These are phyloP conservation scores for Gobius niger DNA, from an alignment of 2,113 vertebrate genomes.

Conservation along the genomic window DNA sequence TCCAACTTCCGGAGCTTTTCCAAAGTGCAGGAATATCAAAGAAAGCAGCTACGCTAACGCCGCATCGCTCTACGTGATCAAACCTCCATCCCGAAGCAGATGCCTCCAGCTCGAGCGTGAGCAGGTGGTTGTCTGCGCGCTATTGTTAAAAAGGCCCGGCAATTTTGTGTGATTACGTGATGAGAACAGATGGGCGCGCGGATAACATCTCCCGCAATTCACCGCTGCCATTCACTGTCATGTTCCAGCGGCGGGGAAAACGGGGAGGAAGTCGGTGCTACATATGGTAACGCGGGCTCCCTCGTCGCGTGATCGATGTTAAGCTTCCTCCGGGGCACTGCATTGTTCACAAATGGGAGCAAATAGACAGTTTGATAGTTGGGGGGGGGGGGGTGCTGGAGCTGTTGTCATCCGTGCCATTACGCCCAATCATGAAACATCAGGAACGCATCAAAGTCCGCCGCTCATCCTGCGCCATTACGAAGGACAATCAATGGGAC, in stretches of 20 bases:
- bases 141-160: slow-evolving; percentile 40
- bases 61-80: neutral
- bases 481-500: slow-evolving; percentile 14
- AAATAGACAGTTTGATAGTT: slow-evolving; percentile 58
- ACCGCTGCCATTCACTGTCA: slow-evolving; percentile 23
- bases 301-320: slow-evolving; percentile 58
- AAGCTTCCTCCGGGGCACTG: slow-evolving; percentile 44
- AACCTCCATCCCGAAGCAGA: slow-evolving; percentile 14
- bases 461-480: slow-evolving; percentile 35
- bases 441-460: slow-evolving; percentile 47
- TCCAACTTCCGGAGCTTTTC: neutral
- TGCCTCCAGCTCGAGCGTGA: slow-evolving; percentile 25
- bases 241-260: slow-evolving; percentile 3
- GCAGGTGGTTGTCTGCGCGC: slow-evolving; percentile 55
- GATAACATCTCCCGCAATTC: slow-evolving; percentile 44
- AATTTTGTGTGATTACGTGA: slow-evolving; percentile 48
- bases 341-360: slow-evolving; percentile 53
- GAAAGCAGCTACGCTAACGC: neutral
- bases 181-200: slow-evolving; percentile 56
- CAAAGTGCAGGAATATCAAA: neutral
- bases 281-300: slow-evolving; percentile 51
- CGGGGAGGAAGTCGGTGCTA: slow-evolving; percentile 35
- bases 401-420: slow-evolving; percentile 43
- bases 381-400: slow-evolving; percentile 6
- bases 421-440: slow-evolving; percentile 66